Conservation (phyloP, 2,888 invertebrate species). For the Dendrolimus pini region DNA sequence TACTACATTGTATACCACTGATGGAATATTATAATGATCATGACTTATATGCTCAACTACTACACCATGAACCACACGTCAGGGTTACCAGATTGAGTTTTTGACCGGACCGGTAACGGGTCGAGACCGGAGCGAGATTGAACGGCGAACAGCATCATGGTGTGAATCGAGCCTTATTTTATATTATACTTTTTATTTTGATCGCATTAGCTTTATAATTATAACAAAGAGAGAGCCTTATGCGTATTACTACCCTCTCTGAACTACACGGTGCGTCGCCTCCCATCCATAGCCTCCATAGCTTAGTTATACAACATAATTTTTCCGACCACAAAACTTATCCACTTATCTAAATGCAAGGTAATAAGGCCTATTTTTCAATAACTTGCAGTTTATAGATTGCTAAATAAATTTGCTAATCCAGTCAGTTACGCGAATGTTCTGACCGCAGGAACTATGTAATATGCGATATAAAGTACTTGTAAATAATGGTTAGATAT, state of each 20-base stretch:
- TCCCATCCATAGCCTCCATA: slow-evolving; percentile 19
- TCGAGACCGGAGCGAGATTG: no score
- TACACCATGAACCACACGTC: no score
- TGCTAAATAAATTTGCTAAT: slow-evolving; percentile 1
- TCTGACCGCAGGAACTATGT: slow-evolving; percentile 4
- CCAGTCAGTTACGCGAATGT: slow-evolving; percentile 3
- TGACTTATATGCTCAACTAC: no score
- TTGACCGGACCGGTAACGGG: no score
- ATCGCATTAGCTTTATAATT: no score
- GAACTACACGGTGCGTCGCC: slow-evolving; percentile 38
- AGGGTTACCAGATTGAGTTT: no score
- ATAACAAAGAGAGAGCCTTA: slow-evolving; percentile 17
- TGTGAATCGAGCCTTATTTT: no score
- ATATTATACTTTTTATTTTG: no score
- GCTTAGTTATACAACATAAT: background rate
- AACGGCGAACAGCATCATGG: no score
- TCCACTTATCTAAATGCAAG: background rate
- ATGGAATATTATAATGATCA: no score
- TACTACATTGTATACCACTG: no score
- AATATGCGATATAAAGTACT: background rate
- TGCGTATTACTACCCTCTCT: slow-evolving; percentile 37
- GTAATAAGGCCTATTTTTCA: slow-evolving; percentile 7
- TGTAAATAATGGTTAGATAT: background rate
- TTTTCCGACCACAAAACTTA: background rate
- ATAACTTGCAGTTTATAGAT: background rate